These are phyloP conservation scores for Fragum sueziense DNA, from an alignment of 2,888 invertebrate genomes.

Conservation along the genomic window DNA sequence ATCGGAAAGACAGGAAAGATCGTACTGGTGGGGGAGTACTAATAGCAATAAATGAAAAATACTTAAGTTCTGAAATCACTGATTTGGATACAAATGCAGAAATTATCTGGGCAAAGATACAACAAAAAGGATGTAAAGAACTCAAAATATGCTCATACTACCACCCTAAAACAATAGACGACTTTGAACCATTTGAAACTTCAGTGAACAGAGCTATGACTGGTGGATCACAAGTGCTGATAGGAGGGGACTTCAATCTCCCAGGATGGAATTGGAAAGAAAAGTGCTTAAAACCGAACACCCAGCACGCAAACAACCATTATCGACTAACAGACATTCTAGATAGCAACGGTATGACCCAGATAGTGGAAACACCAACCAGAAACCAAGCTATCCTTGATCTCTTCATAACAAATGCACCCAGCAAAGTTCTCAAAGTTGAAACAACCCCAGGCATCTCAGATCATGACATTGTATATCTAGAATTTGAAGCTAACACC, in stretches of 20 bases:
- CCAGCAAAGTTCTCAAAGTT: constrained; percentile 21
- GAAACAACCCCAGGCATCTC: constrained; percentile 42
- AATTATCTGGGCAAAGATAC: background rate
- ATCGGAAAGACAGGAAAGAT: constrained; percentile 2
- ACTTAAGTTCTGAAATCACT: constrained; percentile 1
- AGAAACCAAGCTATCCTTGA: constrained; percentile 48
- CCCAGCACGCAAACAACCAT: too few relatives aligned
- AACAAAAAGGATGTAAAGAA: background rate
- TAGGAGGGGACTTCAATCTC: constrained; percentile 15
- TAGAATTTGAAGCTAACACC: constrained; percentile 23
- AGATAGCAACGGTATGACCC: constrained; percentile 43
- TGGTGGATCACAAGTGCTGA: background rate
- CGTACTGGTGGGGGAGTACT: constrained; percentile 17
- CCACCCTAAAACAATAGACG: constrained; percentile 1
- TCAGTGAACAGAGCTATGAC: background rate
- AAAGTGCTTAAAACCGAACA: background rate
- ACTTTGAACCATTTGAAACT: background rate
- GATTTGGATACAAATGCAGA: constrained; percentile 11
- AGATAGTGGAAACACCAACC: constrained; percentile 48
- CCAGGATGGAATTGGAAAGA: constrained; percentile 17
- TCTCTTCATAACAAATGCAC: constrained; percentile 52
- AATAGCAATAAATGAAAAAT: constrained; percentile 12
- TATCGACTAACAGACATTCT: constrained; percentile 30
- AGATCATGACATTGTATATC: constrained; percentile 51
- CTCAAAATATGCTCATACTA: constrained; percentile 10